Evolutionary conservation across 2,888 invertebrate genomes (phyloP).

Genomic region (Lepidochrysops patricia): DNA sequence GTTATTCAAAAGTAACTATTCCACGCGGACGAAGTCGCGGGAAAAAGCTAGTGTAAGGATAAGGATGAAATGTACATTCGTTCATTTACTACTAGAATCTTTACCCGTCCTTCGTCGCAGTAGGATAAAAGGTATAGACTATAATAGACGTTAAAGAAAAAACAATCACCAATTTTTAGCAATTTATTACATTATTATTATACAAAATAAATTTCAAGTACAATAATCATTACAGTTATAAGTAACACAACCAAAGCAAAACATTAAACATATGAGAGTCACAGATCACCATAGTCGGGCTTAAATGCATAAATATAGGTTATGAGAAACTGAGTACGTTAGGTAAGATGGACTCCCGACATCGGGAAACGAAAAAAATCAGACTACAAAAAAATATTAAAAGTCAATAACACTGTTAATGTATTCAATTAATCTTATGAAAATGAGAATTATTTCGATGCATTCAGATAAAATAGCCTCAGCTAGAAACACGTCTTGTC

Average conservation of each 20-base stretch:
- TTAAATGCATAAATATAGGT: slow-evolving; percentile 58
- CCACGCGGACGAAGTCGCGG: too few species aligned
- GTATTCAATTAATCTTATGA: slow-evolving; percentile 24
- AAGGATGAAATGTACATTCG: too few species aligned
- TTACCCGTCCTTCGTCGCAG: background rate
- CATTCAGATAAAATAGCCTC: slow-evolving; percentile 10
- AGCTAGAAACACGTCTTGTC: background rate
- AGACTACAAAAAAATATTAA: slow-evolving; percentile 54
- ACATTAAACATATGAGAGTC: slow-evolving; percentile 65
- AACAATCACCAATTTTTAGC: slow-evolving; percentile 48
- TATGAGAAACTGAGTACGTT: slow-evolving; percentile 34
- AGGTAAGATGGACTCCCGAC: slow-evolving; percentile 53
- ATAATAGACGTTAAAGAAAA: slow-evolving; percentile 11
- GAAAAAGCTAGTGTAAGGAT: too few species aligned
- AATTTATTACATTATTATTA: slow-evolving; percentile 72
- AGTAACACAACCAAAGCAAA: slow-evolving; percentile 74
- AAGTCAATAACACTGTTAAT: slow-evolving; percentile 46
- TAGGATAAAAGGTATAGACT: background rate
- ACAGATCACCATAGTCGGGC: slow-evolving; percentile 44
- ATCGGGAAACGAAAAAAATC: slow-evolving; percentile 31
- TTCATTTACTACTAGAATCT: too few species aligned
- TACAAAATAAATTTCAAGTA: slow-evolving; percentile 74
- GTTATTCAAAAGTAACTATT: too few species aligned
- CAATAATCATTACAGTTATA: slow-evolving; percentile 66
- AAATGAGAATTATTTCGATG: slow-evolving; percentile 17